Evolutionary conservation across 2,797 vertebrate species (phyloP).

Genomic region (Typhlichthys eigenmanni): DNA sequence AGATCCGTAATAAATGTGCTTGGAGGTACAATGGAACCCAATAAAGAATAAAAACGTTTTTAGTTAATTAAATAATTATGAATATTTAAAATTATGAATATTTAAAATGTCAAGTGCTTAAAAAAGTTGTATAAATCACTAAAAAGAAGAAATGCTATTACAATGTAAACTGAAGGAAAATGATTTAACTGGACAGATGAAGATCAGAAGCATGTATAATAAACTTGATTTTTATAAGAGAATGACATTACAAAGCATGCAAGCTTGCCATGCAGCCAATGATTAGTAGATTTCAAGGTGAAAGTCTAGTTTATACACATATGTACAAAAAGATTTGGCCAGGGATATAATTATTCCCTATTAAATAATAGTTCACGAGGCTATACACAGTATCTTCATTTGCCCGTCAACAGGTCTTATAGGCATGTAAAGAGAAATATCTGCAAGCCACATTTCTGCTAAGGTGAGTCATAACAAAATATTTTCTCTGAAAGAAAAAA

Average conservation of each 20-base stretch:
- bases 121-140: background rate
- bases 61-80: no score
- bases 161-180: background rate
- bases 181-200: conserved; percentile 28
- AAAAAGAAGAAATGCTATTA: no score
- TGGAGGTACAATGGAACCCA: no score
- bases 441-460: conserved; percentile 33
- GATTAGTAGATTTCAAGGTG: conserved; percentile 45
- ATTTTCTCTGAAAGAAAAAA: no score
- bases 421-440: conserved; percentile 22
- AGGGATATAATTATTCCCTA: conserved; percentile 19
- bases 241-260: conserved; percentile 54
- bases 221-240: conserved; percentile 19
- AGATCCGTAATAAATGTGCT: no score
- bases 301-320: conserved; percentile 23
- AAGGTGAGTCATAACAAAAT: background rate
- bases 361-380: conserved; percentile 66
- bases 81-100: no score
- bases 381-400: conserved; percentile 23
- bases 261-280: conserved; percentile 66
- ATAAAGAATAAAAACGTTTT: no score
- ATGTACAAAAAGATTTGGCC: conserved; percentile 21
- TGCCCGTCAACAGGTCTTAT: conserved; percentile 17
- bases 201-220: conserved; percentile 22
- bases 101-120: no score